Conservation (phyloP, 2,888 invertebrate genomes). For the Furcula furcula region DNA sequence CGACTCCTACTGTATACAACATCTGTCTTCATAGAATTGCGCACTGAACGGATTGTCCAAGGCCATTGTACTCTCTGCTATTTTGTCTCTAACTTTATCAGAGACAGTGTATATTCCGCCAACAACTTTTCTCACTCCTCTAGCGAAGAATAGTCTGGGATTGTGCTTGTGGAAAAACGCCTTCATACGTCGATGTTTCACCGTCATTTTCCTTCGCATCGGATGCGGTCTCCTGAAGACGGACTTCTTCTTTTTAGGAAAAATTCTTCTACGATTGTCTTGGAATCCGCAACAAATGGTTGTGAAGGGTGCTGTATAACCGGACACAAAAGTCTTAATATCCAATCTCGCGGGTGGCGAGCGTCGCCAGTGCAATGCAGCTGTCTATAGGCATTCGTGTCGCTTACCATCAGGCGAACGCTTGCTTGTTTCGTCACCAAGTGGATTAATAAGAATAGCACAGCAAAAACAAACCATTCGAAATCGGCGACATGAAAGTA, state of each 20-base stretch:
- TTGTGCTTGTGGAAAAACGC: slow-evolving; percentile 56
- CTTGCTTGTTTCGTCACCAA: too few relatives aligned
- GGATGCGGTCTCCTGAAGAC: slow-evolving; percentile 62
- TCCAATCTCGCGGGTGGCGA: too few relatives aligned
- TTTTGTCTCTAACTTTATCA: slow-evolving; percentile 57
- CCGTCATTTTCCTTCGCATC: slow-evolving; percentile 52
- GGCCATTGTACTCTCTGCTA: slow-evolving; percentile 55
- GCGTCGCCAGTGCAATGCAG: too few relatives aligned
- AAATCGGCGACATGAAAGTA: too few relatives aligned
- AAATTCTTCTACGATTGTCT: too few relatives aligned
- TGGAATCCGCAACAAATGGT: too few relatives aligned
- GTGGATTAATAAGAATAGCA: too few relatives aligned
- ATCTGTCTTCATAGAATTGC: slow-evolving; percentile 63
- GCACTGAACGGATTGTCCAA: slow-evolving; percentile 57
- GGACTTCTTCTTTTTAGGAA: slow-evolving; percentile 52
- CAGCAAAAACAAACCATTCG: too few relatives aligned
- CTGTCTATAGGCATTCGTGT: too few relatives aligned
- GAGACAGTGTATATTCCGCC: slow-evolving; percentile 56
- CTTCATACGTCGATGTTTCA: slow-evolving; percentile 50
- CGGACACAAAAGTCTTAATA: too few relatives aligned
- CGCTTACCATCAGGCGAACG: too few relatives aligned
- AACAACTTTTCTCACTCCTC: slow-evolving; percentile 48
- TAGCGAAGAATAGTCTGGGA: slow-evolving; percentile 39
- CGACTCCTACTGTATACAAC: slow-evolving; percentile 54
- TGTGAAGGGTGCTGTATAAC: too few relatives aligned